Conservation (phyloP, 1,140 invertebrate species). For the Solen grandis region DNA sequence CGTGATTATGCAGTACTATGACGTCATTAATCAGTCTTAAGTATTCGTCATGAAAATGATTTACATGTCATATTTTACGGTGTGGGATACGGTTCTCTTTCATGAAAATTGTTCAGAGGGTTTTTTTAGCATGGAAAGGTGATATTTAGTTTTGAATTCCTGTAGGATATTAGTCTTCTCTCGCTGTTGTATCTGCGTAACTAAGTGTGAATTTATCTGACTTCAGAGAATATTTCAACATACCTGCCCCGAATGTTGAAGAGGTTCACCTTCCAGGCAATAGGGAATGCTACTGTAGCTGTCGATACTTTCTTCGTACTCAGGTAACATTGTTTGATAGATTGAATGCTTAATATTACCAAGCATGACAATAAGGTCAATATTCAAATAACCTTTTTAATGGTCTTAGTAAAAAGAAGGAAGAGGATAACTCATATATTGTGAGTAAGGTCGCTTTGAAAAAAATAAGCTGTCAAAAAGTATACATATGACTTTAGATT, state of each 20-base stretch:
- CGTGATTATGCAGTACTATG: background rate
- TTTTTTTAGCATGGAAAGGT: no score
- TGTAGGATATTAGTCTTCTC: no score
- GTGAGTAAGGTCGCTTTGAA: background rate
- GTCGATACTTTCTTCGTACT: constrained; percentile 94
- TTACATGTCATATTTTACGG: background rate
- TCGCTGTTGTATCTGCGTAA: no score
- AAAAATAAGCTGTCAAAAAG: background rate
- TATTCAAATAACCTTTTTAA: background rate
- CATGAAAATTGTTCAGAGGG: background rate
- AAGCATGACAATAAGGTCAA: no score
- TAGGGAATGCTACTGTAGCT: constrained; percentile 90
- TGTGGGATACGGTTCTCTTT: no score
- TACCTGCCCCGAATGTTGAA: constrained; percentile 22
- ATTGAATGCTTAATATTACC: no score
- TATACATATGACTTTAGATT: background rate
- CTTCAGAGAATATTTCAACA: constrained; percentile 39
- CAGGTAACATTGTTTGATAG: constrained; percentile 52
- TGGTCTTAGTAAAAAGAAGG: background rate
- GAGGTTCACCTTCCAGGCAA: no score
- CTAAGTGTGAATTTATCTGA: background rate
- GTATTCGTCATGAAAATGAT: background rate
- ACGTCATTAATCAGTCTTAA: background rate
- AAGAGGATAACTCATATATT: background rate
- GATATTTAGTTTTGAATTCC: no score